Evolutionary conservation across 2,797 vertebrate species (phyloP).

Genomic region (Euphonia xanthogaster): DNA sequence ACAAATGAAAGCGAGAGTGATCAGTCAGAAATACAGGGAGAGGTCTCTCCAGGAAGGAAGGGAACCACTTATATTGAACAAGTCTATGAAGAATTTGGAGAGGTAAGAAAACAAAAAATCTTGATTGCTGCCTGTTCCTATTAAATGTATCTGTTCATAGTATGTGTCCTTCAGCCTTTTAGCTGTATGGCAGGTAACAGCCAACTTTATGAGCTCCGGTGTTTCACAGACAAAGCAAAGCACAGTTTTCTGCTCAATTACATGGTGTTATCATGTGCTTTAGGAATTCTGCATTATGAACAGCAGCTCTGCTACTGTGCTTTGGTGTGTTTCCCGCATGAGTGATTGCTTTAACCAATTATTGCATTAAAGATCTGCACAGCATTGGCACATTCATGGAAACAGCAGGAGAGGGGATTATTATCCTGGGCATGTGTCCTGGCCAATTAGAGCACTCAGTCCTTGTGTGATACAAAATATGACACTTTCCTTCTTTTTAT

Average conservation of each 20-base stretch:
- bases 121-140: background rate
- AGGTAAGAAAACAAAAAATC: slow-evolving; percentile 76
- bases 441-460: background rate
- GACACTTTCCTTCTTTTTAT: background rate
- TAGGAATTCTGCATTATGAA: slow-evolving; percentile 19
- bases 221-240: background rate
- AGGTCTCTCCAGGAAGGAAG: slow-evolving; percentile 73
- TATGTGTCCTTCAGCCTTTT: background rate
- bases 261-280: background rate
- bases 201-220: background rate
- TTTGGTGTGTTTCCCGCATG: background rate
- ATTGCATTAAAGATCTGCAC: background rate
- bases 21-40: slow-evolving; percentile 81
- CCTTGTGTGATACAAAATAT: background rate
- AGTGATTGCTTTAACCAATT: background rate
- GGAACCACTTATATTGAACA: slow-evolving; percentile 91
- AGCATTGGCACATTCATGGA: background rate
- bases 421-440: background rate
- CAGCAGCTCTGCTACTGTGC: background rate
- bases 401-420: background rate
- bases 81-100: slow-evolving; percentile 89
- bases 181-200: background rate
- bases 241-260: slow-evolving; percentile 10
- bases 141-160: background rate
- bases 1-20: slow-evolving; percentile 90